A percentile compares a stretch with the other conserved stretches of the same genome.
Conservation (phyloP, 2,888 invertebrate genomes). For the Andrena praecox region DNA sequence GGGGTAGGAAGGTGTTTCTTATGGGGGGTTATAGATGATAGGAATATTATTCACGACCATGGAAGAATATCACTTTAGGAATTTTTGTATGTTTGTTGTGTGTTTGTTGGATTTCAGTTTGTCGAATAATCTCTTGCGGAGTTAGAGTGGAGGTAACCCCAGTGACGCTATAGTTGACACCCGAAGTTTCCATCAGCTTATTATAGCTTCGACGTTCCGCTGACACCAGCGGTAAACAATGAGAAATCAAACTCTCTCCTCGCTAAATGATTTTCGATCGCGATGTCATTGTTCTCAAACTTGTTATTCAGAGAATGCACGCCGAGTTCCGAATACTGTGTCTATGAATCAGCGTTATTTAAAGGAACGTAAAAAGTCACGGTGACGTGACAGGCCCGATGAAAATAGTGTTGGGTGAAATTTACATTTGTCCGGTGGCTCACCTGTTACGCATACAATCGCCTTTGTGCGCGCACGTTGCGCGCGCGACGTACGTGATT, state of each 20-base stretch:
- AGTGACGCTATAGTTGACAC: too few species aligned
- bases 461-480: conserved; percentile 14
- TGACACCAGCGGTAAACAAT: background rate
- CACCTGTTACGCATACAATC: conserved; percentile 57
- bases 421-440: conserved; percentile 49
- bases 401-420: conserved; percentile 43
- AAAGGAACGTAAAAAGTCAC: conserved; percentile 20
- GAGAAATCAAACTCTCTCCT: background rate
- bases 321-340: background rate
- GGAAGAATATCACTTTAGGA: too few species aligned
- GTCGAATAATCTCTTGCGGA: too few species aligned
- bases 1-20: too few species aligned
- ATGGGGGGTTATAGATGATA: too few species aligned
- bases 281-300: background rate
- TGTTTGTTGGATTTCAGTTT: too few species aligned
- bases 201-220: background rate
- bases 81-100: too few species aligned
- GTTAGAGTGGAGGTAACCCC: too few species aligned
- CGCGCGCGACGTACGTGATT: conserved; percentile 40
- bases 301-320: conserved; percentile 26
- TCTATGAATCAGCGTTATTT: conserved; percentile 39
- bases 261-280: background rate
- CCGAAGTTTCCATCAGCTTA: background rate
- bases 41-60: too few species aligned
- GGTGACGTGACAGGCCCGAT: conserved; percentile 1